Evolutionary conservation across 1,140 invertebrate genomes (phyloP), one percentile per base, ranked within the genome.

Genomic region (Ooceraea biroi): DNA sequence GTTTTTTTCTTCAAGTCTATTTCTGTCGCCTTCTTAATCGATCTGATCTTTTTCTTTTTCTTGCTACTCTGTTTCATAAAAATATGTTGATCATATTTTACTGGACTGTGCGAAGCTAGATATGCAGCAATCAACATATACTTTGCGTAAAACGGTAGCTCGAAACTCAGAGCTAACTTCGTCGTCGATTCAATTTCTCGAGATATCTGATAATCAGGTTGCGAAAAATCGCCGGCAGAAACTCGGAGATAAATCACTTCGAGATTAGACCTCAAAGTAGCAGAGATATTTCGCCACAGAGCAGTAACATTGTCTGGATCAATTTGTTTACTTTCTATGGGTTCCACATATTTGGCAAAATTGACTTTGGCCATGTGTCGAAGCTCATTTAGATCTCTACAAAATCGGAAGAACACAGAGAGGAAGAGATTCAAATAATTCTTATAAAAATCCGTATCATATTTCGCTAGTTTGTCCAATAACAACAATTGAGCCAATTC

Each of bases 91-190:
- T 99, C 98, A 88, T 97, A 96, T 90, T 97, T 98, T 0, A 96
- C 95, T 0, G 97, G 97, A 94, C 98, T 98, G 89, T 98, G 98
- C 27, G 98, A 99, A 0, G 98, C 98, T 76, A 99, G 94, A 92
- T 98, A 99, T 8, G 98, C 97, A 27, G 98, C 97, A 36, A 99
- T 97, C 3, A 99, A 93, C 48, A 99, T 95, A 92, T 96, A 98
- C 93, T 98, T 98, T 0, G 97, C 97, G 93, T 98, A 98, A 91
- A 96, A 98, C 0, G 98, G 98, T 5, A 99, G 94, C 91, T 99
- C 98, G 66, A 98, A 96, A 78, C 96, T 96, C 82, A 97, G 95
- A 5, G 96, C 95, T 88, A 96, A 93, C 36, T 95, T 95, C 65
- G 94, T 95, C 68, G 95, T 95, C 7, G 95, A 95, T 65, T 94